Evolutionary conservation across 1,140 invertebrate genomes (phyloP).

Genomic region (Caenorhabditis latens): DNA sequence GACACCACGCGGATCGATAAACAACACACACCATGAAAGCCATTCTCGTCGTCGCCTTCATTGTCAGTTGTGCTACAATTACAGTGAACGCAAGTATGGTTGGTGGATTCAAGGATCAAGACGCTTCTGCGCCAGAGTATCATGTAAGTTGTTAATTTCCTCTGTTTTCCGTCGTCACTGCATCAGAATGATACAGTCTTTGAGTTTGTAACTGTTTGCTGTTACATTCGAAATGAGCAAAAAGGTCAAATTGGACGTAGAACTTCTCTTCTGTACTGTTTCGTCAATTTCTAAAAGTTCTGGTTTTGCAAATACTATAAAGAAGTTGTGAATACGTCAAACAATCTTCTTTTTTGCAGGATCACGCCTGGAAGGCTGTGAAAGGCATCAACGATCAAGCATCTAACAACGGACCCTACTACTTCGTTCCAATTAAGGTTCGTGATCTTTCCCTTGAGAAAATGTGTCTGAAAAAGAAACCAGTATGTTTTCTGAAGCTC

Average conservation of each 20-base stretch:
- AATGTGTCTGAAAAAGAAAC: background rate
- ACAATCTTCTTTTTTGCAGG: constrained; percentile 47
- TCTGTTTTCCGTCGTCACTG: background rate
- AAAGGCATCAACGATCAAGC: constrained; percentile 62
- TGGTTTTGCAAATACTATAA: too few species aligned
- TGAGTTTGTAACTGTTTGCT: too few species aligned
- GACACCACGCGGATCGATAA: constrained; percentile 19
- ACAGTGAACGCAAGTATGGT: constrained; percentile 24
- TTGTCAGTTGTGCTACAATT: constrained; percentile 10
- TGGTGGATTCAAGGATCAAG: constrained; percentile 58
- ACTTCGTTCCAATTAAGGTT: constrained; percentile 63
- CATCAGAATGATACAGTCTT: too few species aligned
- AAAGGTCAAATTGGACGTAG: too few species aligned
- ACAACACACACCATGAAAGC: constrained; percentile 13
- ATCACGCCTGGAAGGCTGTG: constrained; percentile 59
- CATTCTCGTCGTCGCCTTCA: constrained; percentile 39
- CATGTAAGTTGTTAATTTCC: constrained; percentile 42
- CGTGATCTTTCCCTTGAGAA: background rate
- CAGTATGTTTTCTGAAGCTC: background rate
- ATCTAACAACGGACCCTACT: constrained; percentile 62
- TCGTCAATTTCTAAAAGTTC: too few species aligned
- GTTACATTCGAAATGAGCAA: too few species aligned
- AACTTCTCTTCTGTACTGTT: too few species aligned
- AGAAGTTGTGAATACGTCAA: background rate
- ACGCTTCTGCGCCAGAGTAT: constrained; percentile 57